Evolutionary conservation across 2,888 invertebrate genomes (phyloP), one percentile per base, ranked within the genome.

Genomic region (Drosophila pseudotakahashii): DNA sequence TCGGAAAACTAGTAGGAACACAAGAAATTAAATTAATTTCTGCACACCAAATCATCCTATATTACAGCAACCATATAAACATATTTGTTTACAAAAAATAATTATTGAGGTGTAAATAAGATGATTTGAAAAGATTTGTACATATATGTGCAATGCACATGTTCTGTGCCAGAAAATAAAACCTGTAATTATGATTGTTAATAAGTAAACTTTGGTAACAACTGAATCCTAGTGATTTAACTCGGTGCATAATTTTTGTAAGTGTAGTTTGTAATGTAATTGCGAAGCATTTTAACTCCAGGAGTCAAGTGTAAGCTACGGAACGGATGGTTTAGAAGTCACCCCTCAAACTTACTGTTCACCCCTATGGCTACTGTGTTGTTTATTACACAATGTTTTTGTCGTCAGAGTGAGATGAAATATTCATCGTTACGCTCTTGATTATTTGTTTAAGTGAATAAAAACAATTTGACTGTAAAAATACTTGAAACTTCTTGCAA

Each of bases 401-500:
- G 55, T 72, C 51, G 54, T 55, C 50, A 26, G 45, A 30, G 26
- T 37, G 53, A 36, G 42, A 60, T 48, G 41, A 26, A 66, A 42
- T 39, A 61, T 61, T 58, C 41, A 45, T 42, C 62, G 69, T 62
- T 71, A 54, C 62, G 70, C 71, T 73, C 76, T 67, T 74, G 72
- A 76, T 79, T 86, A 73, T 81, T 81, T 77, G 73, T 78, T 62
- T 77, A 87, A 85, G 71, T 78, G 82, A 85, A 85, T 80, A 85
- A 85, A 85, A 85, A 87, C 88, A 82, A 82, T 85, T 85, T 85
- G 77, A 84, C 82, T 85, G 85, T 76, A 73, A 86, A 88, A 83
- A 78, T 78, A 81, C 86, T 86, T 75, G 81, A 86, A 82, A 82
- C 80, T 77, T 61, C 80, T 87, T 81, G 71, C 59, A 73, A 82